Evolutionary conservation across 2,113 vertebrate species (phyloP).

Genomic region (Phoxinus phoxinus): DNA sequence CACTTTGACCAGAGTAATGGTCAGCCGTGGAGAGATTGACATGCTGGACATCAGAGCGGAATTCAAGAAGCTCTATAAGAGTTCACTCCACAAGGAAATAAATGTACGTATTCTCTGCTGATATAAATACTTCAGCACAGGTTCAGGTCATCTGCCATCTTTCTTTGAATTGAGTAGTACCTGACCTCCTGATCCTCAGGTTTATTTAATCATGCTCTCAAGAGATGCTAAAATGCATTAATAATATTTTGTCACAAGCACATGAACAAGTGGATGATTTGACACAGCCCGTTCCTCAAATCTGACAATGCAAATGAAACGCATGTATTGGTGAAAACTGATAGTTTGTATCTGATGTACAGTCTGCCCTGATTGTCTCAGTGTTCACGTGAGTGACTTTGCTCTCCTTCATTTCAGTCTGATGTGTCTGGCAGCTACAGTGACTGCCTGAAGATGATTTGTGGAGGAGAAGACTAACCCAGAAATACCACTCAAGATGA

Average conservation of each 20-base stretch:
- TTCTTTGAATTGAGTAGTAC: neutral
- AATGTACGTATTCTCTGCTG: constrained; percentile 68
- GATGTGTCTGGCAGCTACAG: constrained; percentile 55
- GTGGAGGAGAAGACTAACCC: constrained; percentile 65
- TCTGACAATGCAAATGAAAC: neutral
- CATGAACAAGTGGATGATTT: neutral
- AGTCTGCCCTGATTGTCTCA: neutral
- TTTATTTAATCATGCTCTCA: neutral
- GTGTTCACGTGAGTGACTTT: constrained; percentile 1
- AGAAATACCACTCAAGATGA: neutral
- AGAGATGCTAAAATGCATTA: neutral
- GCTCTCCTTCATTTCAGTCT: constrained; percentile 59
- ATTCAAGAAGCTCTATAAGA: constrained; percentile 77
- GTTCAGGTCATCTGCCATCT: neutral
- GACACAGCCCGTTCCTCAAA: neutral
- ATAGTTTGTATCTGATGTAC: neutral
- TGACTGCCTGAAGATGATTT: constrained; percentile 62
- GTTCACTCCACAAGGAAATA: constrained; percentile 76
- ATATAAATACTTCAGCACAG: neutral
- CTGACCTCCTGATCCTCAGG: neutral
- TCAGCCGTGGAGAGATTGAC: constrained; percentile 83
- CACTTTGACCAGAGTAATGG: constrained; percentile 79
- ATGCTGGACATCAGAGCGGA: constrained; percentile 82
- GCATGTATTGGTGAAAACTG: neutral
- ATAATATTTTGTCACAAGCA: neutral